Conservation (phyloP, 2,888 invertebrate species). For the Axea sp. region DNA sequence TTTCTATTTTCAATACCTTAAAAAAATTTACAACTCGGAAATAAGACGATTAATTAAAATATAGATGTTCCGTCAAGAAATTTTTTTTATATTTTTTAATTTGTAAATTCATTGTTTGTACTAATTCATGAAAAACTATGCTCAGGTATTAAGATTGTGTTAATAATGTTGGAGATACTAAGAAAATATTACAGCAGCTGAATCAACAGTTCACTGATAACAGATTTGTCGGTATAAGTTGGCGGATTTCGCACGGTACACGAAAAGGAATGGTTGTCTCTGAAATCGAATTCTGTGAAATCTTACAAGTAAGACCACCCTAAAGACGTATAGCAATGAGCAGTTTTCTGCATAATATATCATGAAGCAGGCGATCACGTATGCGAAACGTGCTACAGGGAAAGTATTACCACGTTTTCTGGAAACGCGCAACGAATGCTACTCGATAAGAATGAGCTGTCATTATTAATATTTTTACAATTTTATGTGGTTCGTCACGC, state of each 20-base stretch:
- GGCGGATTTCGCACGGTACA: slow-evolving; percentile 38
- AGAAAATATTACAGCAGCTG: slow-evolving; percentile 4
- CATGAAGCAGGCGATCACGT: slow-evolving; percentile 69
- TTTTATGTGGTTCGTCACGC: slow-evolving; percentile 45
- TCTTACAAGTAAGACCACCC: slow-evolving; percentile 52
- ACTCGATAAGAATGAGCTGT: slow-evolving; percentile 45
- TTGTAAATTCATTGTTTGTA: no score
- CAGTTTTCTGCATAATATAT: slow-evolving; percentile 68
- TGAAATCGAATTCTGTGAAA: slow-evolving; percentile 49
- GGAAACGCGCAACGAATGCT: slow-evolving; percentile 41
- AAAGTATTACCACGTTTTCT: slow-evolving; percentile 52
- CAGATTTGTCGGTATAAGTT: slow-evolving; percentile 10
- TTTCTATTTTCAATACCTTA: no score
- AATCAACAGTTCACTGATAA: slow-evolving; percentile 9
- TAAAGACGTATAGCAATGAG: slow-evolving; percentile 57
- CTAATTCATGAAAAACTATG: no score
- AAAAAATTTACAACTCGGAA: no score
- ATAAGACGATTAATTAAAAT: no score
- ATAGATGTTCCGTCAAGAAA: no score
- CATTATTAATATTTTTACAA: slow-evolving; percentile 51
- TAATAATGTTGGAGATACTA: slow-evolving; percentile 9
- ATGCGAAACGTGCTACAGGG: slow-evolving; percentile 54
- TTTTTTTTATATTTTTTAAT: no score
- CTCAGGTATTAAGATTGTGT: no score
- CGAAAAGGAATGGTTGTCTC: slow-evolving; percentile 31